A percentile compares a stretch with the other conserved stretches of the same genome.
Conservation (phyloP, 2,113 vertebrate genomes). For the Nesospiza acunhae region DNA sequence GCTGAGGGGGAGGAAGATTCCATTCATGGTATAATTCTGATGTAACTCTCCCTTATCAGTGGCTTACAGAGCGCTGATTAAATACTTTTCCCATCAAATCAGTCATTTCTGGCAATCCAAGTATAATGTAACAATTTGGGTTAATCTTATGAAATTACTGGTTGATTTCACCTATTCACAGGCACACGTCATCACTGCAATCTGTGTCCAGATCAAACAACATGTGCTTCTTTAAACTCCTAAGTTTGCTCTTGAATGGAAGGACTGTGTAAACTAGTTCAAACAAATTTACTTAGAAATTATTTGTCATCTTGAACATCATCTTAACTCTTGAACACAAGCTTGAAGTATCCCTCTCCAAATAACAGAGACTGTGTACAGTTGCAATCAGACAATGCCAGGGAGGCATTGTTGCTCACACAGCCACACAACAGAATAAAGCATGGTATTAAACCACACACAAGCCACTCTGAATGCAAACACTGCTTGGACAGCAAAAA, state of each 20-base stretch:
- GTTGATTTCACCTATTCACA: background rate
- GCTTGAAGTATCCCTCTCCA: background rate
- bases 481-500: background rate
- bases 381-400: background rate
- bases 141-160: background rate
- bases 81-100: background rate
- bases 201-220: background rate
- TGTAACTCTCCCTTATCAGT: background rate
- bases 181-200: background rate
- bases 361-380: background rate
- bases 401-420: background rate
- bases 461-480: background rate
- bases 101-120: background rate
- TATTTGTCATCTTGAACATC: background rate
- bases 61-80: background rate
- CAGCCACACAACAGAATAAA: background rate
- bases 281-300: background rate
- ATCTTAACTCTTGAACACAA: background rate
- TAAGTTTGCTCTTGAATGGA: background rate
- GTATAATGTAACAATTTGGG: background rate
- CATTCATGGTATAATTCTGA: background rate
- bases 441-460: background rate
- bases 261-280: background rate
- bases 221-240: background rate
- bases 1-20: background rate